Percentiles rank a stretch among this genome's conserved stretches.
Evolutionary conservation across 1,140 invertebrate species (phyloP).

Genomic region (Drosophila baimaii): DNA sequence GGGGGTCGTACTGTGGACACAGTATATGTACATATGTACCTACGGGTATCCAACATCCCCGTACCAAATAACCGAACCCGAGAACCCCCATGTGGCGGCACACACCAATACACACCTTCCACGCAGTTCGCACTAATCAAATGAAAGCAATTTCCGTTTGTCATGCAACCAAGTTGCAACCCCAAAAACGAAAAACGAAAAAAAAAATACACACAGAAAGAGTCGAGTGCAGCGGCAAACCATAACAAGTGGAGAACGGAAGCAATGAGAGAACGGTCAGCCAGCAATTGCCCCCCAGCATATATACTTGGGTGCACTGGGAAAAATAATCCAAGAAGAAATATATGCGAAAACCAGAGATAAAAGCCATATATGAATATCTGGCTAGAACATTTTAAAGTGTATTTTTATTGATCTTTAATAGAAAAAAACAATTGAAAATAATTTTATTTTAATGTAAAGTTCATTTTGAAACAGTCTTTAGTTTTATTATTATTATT

Average conservation of each 20-base stretch:
- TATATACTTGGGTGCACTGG: conserved; percentile 13
- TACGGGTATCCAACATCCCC: conserved; percentile 6
- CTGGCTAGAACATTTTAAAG: too few species aligned
- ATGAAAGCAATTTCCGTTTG: conserved; percentile 74
- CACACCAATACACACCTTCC: conserved; percentile 30
- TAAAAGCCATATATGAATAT: too few species aligned
- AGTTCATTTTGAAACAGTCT: too few species aligned
- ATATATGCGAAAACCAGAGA: too few species aligned
- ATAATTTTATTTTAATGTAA: too few species aligned
- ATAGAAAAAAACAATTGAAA: too few species aligned
- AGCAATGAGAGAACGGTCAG: conserved; percentile 72
- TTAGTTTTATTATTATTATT: too few species aligned
- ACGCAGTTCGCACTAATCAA: conserved; percentile 68
- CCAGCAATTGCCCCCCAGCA: conserved; percentile 56
- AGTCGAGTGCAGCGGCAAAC: conserved; percentile 58
- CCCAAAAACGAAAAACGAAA: conserved; percentile 18
- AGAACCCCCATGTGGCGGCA: conserved; percentile 21
- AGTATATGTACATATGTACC: neutral
- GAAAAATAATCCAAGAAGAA: neutral
- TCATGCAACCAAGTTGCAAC: conserved; percentile 67
- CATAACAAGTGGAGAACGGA: conserved; percentile 53
- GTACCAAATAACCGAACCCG: neutral
- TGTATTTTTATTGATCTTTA: too few species aligned
- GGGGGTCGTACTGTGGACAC: conserved; percentile 35
- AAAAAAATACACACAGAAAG: conserved; percentile 23